Conservation (phyloP, 2,888 invertebrate genomes). For the Agrilus cyanescens region DNA sequence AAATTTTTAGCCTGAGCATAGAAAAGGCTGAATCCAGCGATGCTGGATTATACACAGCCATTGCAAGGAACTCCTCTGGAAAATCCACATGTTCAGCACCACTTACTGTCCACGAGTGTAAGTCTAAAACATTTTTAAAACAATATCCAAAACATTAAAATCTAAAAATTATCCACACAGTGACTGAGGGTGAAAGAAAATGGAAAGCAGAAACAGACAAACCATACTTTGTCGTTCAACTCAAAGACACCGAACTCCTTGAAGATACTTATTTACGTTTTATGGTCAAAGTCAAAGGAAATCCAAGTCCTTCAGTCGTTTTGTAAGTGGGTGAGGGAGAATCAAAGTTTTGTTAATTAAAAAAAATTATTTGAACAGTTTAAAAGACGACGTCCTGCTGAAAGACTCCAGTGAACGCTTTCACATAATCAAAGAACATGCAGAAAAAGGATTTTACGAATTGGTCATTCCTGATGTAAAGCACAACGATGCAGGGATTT, state of each 20-base stretch:
- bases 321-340: conserved; percentile 58
- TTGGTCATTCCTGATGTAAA: conserved; percentile 73
- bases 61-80: conserved; percentile 71
- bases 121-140: conserved; percentile 29
- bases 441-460: conserved; percentile 77
- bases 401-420: conserved; percentile 53
- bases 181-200: conserved; percentile 58
- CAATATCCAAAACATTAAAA: too few relatives aligned
- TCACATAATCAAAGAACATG: conserved; percentile 59
- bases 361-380: conserved; percentile 41
- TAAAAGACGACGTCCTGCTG: conserved; percentile 68
- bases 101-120: conserved; percentile 75
- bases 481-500: conserved; percentile 66
- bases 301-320: conserved; percentile 78
- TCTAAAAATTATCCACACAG: conserved; percentile 32
- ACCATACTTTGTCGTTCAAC: conserved; percentile 72
- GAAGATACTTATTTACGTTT: conserved; percentile 79
- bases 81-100: conserved; percentile 78
- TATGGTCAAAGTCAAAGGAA: conserved; percentile 78
- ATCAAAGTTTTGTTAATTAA: background rate
- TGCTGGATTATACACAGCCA: conserved; percentile 81
- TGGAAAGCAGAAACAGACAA: conserved; percentile 57
- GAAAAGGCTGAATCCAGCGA: conserved; percentile 65
- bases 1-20: conserved; percentile 58
- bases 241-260: conserved; percentile 79